A percentile compares a stretch with the other conserved stretches of the same genome.
These are phyloP conservation scores for Sitophilus oryzae DNA, from an alignment of 1,140 invertebrate species.

Conservation along the genomic window DNA sequence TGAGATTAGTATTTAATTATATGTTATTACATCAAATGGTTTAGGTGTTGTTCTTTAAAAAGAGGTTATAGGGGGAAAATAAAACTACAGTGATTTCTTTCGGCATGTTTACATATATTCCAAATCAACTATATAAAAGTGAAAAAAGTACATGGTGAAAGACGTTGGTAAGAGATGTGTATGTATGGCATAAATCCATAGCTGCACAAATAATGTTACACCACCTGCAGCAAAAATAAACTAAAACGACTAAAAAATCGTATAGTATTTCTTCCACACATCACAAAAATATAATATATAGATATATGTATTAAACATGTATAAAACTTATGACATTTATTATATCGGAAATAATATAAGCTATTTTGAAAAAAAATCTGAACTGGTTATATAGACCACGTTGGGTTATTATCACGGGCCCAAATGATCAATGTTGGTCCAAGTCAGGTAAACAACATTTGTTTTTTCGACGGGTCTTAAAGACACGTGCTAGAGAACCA, in stretches of 20 bases:
- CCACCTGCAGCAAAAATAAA: constrained; percentile 11
- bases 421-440: constrained; percentile 25
- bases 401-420: constrained; percentile 28
- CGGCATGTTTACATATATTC: constrained; percentile 46
- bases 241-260: constrained; percentile 7
- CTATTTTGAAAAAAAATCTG: constrained; percentile 28
- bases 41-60: too few relatives aligned
- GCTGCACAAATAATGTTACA: constrained; percentile 19
- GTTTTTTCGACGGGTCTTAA: too few relatives aligned
- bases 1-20: too few relatives aligned
- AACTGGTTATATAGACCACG: constrained; percentile 21
- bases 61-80: constrained; percentile 1
- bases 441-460: constrained; percentile 25
- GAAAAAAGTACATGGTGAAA: constrained; percentile 44
- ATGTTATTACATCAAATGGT: too few relatives aligned
- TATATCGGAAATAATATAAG: constrained; percentile 37
- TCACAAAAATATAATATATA: constrained; percentile 42
- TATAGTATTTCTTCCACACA: constrained; percentile 33
- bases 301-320: constrained; percentile 39
- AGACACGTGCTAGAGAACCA: too few relatives aligned
- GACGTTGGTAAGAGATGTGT: constrained; percentile 43
- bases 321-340: constrained; percentile 42
- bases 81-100: constrained; percentile 28
- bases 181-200: constrained; percentile 26
- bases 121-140: constrained; percentile 45